Evolutionary conservation across 2,113 vertebrate species (phyloP).

Genomic region (Malurus cyaneus): DNA sequence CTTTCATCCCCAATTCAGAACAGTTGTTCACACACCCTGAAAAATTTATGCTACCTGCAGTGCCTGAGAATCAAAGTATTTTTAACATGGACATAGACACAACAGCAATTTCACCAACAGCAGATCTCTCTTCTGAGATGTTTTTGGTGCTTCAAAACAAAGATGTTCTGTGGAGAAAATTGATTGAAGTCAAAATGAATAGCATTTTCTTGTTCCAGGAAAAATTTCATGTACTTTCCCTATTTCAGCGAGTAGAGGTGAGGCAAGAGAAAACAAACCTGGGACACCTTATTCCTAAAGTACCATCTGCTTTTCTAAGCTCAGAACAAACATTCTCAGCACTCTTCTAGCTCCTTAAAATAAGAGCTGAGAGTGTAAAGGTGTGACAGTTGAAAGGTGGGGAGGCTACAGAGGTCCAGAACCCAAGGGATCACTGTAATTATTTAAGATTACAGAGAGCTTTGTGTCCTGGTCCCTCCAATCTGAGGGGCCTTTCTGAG

Average conservation of each 20-base stretch:
- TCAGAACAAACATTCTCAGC: not conserved
- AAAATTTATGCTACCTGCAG: not conserved
- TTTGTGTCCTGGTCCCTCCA: not conserved
- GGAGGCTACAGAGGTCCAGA: not conserved
- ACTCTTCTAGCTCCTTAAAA: not conserved
- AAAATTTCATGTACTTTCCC: not conserved
- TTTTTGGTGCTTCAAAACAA: not conserved
- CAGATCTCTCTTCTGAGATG: not conserved
- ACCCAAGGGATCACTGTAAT: not conserved
- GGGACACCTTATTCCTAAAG: not conserved
- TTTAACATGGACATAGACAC: not conserved
- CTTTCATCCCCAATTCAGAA: constrained; percentile 15
- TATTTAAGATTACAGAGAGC: not conserved
- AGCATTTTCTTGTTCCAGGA: not conserved
- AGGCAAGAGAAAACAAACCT: not conserved
- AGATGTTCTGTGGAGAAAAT: not conserved
- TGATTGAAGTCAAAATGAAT: not conserved
- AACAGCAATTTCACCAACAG: not conserved
- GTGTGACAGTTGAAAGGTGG: not conserved
- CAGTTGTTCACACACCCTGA: not conserved
- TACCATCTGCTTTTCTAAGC: not conserved
- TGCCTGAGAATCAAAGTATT: not conserved
- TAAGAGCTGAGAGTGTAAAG: not conserved
- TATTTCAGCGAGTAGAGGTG: not conserved
- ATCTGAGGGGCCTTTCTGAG: not conserved